Evolutionary conservation across 1,140 invertebrate genomes (phyloP), one percentile per base, ranked within the genome.

Genomic region (Olivierus martensii): DNA sequence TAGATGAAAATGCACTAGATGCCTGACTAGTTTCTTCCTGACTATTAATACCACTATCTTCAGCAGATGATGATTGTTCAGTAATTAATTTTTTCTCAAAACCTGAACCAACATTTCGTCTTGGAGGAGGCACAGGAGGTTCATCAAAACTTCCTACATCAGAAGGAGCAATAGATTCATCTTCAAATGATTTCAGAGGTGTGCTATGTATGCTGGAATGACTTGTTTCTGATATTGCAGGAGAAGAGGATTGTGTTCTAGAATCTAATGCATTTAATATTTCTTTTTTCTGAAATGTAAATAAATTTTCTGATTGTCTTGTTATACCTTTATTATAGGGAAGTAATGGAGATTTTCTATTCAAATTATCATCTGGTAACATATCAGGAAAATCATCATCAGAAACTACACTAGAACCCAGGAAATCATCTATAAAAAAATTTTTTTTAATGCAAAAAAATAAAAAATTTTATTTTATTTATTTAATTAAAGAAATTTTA

Each of bases 351-450:
- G 50, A 56, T 18, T 52, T 56, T 43, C 52, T 56, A 35, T 45
- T 52, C 1, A 52, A 21, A 17, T 46, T 37, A 21, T 56, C 50
- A 35, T 56, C 55, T 19, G 50, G 42, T 4, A 50, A 7, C 22
- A 56, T 52, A 43, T 56, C 55, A n/a, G 55, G 55, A 21, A 51
- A 52, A n/a, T 56, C 55, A 42, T 56, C 55, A 35, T 56, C 55
- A 18, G 55, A 56, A 2, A 48, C 28, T 2, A 52, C 34, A 22
- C 28, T 50, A 18, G 55, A 52, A 39, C 51, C 50, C 7, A 56
- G 46, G 19, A 49, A 45, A 28, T 56, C 55, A 36, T 56, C 55
- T 56, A 36, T 12, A 42, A 36, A 45, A 44, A 6, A 45, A 44
- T 15, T 19, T 21, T 28, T 28, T 9, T 28, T 28, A 28, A n/a